These are phyloP conservation scores for Athalia rosae DNA, from an alignment of 2,888 invertebrate genomes.

Conservation along the genomic window DNA sequence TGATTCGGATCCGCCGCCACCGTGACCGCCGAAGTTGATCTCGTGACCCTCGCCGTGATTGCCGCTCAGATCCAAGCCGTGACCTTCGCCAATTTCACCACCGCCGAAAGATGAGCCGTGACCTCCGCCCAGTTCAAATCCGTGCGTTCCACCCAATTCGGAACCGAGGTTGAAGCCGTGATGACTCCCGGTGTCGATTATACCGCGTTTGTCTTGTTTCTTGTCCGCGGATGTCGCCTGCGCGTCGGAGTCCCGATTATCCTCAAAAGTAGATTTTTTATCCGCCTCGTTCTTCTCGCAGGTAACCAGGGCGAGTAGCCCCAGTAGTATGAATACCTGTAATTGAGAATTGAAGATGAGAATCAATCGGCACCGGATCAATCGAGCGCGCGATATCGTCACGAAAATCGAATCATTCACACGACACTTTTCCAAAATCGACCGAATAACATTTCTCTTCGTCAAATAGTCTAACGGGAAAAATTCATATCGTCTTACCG, in stretches of 20 bases:
- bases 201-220: constrained; percentile 85
- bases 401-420: no score
- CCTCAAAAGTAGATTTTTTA: constrained; percentile 36
- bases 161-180: constrained; percentile 57
- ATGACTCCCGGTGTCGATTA: constrained; percentile 74
- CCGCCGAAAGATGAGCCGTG: constrained; percentile 47
- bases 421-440: not conserved
- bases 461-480: not conserved
- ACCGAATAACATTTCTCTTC: not conserved
- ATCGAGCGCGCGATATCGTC: no score
- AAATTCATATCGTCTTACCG: constrained; percentile 64
- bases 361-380: no score
- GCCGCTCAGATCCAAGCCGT: constrained; percentile 47
- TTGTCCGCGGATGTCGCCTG: constrained; percentile 76
- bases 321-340: constrained; percentile 50
- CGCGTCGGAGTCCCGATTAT: constrained; percentile 34
- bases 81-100: constrained; percentile 42
- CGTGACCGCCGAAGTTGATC: constrained; percentile 47
- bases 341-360: not conserved
- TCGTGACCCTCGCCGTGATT: constrained; percentile 21
- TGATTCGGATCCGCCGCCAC: constrained; percentile 32
- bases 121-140: constrained; percentile 48
- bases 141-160: constrained; percentile 53
- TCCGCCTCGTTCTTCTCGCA: constrained; percentile 56
- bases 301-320: constrained; percentile 62